Base-by-base conservation (phyloP, 2,113 vertebrate species). In the Xenotilapia longispinis region DNA sequence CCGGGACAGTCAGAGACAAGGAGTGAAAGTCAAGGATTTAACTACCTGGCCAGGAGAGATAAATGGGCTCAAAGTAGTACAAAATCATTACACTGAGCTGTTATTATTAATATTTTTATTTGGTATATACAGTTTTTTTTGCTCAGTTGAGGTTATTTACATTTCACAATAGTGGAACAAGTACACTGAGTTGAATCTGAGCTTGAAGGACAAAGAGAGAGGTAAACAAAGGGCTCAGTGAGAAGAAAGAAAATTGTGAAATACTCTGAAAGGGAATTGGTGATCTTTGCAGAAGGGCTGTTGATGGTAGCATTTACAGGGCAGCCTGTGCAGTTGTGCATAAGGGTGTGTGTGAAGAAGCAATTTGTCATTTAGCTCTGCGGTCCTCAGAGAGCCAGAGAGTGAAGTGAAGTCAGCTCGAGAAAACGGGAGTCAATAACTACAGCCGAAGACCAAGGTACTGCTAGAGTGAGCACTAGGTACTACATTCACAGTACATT, bases 341-440 rank as follows among this genome's bases (percentile, higher is more conserved):
- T 79, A 84, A 88, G 81, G 65, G 63, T 85, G 85, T 93, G 90
- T 87, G 90, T 87, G 84, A 87, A 86, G 54, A 81, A 89, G 92
- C 89, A 84, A 93, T 95, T 93, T 89, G 89, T 93, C 93, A 94
- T 90, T 92, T 91, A 86, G 75, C 91, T 87, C 86, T 88, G 88
- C 60, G 75, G 89, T 91, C 92, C 91, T 82, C 82, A 84, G 91
- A 88, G 91, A 91, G 42, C 60, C 17, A 4, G 85, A 87, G 88
- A 88, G 26, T 89, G 70, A 91, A 82, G 53, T 28, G 51, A 91
- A 92, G 91, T 87, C 84, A 78, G 84, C 85, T 42, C 65, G 51
- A 58, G 36, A 92, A 92, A 93, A 87, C 79, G 82, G 36, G 63
- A 93, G 91, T 93, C 88, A 88, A 94, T 90, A 90, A 89, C 78